These are phyloP conservation scores for Galleria mellonella DNA, from an alignment of 1,140 invertebrate genomes.

Conservation along the genomic window DNA sequence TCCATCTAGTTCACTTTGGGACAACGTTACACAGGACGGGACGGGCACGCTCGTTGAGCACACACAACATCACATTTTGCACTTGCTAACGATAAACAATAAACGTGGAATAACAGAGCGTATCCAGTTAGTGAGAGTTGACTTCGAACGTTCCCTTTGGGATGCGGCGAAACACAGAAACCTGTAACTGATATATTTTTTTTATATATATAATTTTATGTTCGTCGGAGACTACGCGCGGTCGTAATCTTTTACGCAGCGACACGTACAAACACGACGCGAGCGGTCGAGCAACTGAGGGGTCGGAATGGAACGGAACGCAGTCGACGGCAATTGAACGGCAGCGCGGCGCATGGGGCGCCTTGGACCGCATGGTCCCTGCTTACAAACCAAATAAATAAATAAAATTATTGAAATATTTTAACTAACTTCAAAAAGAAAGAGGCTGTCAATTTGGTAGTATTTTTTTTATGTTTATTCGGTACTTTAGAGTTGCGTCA, in stretches of 20 bases:
- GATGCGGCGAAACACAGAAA: slow-evolving; percentile 32
- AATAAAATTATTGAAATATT: too few relatives aligned
- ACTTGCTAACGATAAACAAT: slow-evolving; percentile 45
- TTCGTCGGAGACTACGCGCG: slow-evolving; percentile 44
- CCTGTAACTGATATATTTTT: slow-evolving; percentile 38
- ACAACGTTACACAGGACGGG: slow-evolving; percentile 54
- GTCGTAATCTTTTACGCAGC: slow-evolving; percentile 8
- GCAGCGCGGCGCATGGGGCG: slow-evolving; percentile 29
- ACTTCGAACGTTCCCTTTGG: slow-evolving; percentile 17
- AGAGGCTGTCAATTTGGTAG: too few relatives aligned
- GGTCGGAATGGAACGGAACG: slow-evolving; percentile 11
- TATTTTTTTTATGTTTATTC: too few relatives aligned
- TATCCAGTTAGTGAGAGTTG: slow-evolving; percentile 40
- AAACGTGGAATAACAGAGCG: slow-evolving; percentile 28
- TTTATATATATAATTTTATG: slow-evolving; percentile 38
- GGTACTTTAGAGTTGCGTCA: not conserved
- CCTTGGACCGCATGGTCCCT: slow-evolving; percentile 34
- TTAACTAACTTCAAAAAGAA: too few relatives aligned
- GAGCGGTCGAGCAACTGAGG: slow-evolving; percentile 50
- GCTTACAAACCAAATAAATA: too few relatives aligned
- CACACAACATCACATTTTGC: slow-evolving; percentile 67
- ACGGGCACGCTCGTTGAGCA: slow-evolving; percentile 48
- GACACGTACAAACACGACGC: slow-evolving; percentile 32
- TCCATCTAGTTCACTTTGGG: slow-evolving; percentile 50
- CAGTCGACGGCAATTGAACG: slow-evolving; percentile 8